Base-by-base conservation (phyloP, 2,113 vertebrate species). In the Carlito syrichta region DNA sequence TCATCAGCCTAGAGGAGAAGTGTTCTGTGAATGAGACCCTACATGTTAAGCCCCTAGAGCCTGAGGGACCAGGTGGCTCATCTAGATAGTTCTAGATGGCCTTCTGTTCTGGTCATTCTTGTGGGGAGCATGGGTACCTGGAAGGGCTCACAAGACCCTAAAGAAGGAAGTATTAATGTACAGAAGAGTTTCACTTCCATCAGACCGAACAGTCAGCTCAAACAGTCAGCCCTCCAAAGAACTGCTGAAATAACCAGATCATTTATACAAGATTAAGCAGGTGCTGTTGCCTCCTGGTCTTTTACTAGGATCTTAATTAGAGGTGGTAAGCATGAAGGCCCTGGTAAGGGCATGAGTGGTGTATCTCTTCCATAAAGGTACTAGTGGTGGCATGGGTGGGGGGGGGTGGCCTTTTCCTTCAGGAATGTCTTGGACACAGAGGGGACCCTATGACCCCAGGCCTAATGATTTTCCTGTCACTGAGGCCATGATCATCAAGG, bases 111-210 rank as follows among this genome's bases (percentile, higher is more conserved):
- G 16, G 99, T 99, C 83, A 99, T 99, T 97, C 98, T 99, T 66
- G 98, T 98, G 97, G 98, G 98, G 62, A 98, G 98, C 58, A 97
- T 98, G 50, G 98, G 98, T 93, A 98, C 95, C 3, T 97, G 98
- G 1, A 99, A 98, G 76, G 98, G 98, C 58, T 99, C 99, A 0
- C 98, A 98, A 16, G 98, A 69, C 86, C 98, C 95, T 77, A 87
- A 98, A 2, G 97, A 97, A 3, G 92, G 98, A 14, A 76, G 98
- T 8, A 98, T 99, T 93, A 99, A 99, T 19, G 99, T 99, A 4
- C 99, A 99, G 98, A 99, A 99, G 94, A 99, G 99, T 90, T 98
- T 99, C 23, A 98, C 98, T 4, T 99, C 99, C 79, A 99, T 99
- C 92, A 99, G n/a, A n/a, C n/a, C n/a, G n/a, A n/a, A n/a, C 99